phyloP scores from a whole-genome alignment of 2,888 invertebrate genomes.

The Scaptomyza caliginosa region DNA sequence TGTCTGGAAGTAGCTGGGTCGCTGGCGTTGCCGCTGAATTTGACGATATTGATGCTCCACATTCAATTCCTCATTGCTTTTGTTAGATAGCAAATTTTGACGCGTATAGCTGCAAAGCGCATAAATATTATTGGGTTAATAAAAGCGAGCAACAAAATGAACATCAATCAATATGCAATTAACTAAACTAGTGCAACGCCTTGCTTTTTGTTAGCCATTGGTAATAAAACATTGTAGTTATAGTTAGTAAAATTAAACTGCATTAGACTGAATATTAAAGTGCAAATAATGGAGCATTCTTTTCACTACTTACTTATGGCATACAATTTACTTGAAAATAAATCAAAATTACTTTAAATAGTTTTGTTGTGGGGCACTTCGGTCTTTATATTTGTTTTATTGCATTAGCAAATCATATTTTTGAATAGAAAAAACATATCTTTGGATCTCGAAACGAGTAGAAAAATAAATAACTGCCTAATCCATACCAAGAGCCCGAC shows the following conservation, averaged over 20 bases:
- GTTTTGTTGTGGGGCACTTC: conserved; percentile 31
- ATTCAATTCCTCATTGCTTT: conserved; percentile 88
- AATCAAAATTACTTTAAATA: conserved; percentile 18
- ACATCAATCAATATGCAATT: conserved; percentile 3
- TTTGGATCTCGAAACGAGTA: conserved; percentile 33
- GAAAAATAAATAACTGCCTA: conserved; percentile 35
- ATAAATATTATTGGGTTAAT: conserved; percentile 71
- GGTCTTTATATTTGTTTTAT: conserved; percentile 42
- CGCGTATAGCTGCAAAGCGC: conserved; percentile 90
- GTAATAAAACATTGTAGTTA: not conserved
- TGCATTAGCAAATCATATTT: conserved; percentile 34
- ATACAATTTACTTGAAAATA: conserved; percentile 20
- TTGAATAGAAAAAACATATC: conserved; percentile 41
- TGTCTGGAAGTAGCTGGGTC: conserved; percentile 60
- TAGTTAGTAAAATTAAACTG: conserved; percentile 7
- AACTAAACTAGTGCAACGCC: not conserved
- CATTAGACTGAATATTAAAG: not conserved
- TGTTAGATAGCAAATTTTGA: conserved; percentile 92
- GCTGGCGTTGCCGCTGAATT: conserved; percentile 81
- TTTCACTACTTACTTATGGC: conserved; percentile 35
- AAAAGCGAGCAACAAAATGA: conserved; percentile 41
- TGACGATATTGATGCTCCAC: conserved; percentile 83
- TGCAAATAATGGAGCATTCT: not conserved
- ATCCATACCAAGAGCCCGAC: conserved; percentile 32
- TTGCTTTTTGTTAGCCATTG: not conserved